A percentile compares a stretch with the other conserved stretches of the same genome.
Conservation (phyloP, 2,797 vertebrate species). For the Lepidocolaptes lacrymiger region DNA sequence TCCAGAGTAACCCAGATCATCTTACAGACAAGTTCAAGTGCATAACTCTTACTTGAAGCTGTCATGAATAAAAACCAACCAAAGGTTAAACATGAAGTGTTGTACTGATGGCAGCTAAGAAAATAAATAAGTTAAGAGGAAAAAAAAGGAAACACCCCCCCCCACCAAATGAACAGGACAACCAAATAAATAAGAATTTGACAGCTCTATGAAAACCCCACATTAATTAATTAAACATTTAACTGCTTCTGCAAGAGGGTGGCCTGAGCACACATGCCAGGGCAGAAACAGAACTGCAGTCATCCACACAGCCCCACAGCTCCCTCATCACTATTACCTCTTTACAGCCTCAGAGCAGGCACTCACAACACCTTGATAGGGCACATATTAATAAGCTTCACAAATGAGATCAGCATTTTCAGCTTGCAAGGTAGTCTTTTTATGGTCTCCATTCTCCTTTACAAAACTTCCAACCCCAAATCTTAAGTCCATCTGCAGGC, state of each 20-base stretch:
- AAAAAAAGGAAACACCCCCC: accelerated
- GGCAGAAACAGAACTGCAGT: neutral
- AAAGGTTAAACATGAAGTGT: neutral
- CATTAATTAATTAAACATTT: neutral
- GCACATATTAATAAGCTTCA: neutral
- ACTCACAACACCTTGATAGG: neutral
- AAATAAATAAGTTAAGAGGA: too few relatives aligned
- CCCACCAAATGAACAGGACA: neutral
- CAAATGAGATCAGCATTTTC: neutral
- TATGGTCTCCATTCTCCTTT: neutral
- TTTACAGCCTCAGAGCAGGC: neutral
- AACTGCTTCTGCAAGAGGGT: neutral
- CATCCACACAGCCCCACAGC: neutral
- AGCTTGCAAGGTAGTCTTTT: neutral
- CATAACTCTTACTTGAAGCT: neutral
- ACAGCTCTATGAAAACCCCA: neutral
- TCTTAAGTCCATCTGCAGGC: neutral
- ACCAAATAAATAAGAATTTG: accelerated
- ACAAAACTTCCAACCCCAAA: neutral
- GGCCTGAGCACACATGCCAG: neutral
- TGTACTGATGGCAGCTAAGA: neutral
- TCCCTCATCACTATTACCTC: neutral
- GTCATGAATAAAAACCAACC: neutral
- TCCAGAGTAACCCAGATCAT: neutral
- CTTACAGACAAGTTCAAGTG: neutral